Percentiles rank a stretch among this genome's conserved stretches.
phyloP scores from a whole-genome alignment of 2,888 invertebrate species.

The Metopia argyrocephala region DNA sequence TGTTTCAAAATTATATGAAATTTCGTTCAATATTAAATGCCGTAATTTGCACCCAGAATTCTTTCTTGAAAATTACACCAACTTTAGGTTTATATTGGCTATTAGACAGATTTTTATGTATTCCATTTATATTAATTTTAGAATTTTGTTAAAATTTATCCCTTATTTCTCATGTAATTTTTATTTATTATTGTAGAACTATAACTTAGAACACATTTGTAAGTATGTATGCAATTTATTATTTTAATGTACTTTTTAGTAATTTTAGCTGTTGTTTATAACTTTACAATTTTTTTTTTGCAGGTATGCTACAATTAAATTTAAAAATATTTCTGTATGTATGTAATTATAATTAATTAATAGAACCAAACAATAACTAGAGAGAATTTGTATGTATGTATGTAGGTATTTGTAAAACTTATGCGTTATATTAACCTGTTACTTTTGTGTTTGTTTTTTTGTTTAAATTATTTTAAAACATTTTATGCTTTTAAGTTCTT shows the following conservation, averaged over 20 bases:
- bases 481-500: conserved; percentile 13
- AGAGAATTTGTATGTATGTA: neutral
- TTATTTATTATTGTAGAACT: neutral
- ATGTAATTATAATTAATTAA: neutral
- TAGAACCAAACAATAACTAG: neutral
- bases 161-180: neutral
- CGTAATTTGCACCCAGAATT: no score
- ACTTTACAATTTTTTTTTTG: conserved; percentile 21
- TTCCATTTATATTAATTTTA: neutral
- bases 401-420: conserved; percentile 31
- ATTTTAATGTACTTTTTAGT: neutral
- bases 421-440: conserved; percentile 28
- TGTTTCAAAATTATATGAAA: no score
- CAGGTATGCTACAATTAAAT: no score
- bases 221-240: no score
- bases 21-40: no score
- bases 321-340: conserved; percentile 2
- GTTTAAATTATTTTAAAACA: conserved; percentile 21
- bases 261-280: conserved; percentile 1
- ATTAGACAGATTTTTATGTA: neutral
- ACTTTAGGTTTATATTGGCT: no score
- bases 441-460: conserved; percentile 20
- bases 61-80: no score
- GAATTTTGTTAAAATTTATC: conserved; percentile 16
- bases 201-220: conserved; percentile 28